Evolutionary conservation across 1,140 invertebrate species (phyloP).

Genomic region (Diachasmimorpha longicaudata): DNA sequence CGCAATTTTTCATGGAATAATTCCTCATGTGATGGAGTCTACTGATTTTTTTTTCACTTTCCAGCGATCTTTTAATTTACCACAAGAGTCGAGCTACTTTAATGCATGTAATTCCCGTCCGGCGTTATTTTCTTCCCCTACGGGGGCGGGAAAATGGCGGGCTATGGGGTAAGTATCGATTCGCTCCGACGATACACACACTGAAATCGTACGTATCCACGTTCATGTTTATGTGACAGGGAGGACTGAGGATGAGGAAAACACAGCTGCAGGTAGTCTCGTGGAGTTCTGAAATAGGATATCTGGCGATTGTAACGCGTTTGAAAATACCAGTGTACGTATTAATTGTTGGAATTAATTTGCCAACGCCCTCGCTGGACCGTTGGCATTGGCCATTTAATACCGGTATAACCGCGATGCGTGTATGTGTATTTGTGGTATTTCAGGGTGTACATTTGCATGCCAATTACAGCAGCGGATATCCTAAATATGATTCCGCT

Average conservation of each 20-base stretch:
- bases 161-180: constrained; percentile 54
- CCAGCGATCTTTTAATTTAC: too few relatives aligned
- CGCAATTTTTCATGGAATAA: too few relatives aligned
- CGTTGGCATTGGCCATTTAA: not conserved
- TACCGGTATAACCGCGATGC: not conserved
- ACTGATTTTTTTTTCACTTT: not conserved
- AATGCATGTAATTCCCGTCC: too few relatives aligned
- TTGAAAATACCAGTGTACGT: constrained; percentile 37
- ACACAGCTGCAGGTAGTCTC: constrained; percentile 1
- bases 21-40: too few relatives aligned
- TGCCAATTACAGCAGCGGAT: not conserved
- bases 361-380: constrained; percentile 26
- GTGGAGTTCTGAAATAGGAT: not conserved
- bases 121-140: not conserved
- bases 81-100: too few relatives aligned
- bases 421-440: not conserved
- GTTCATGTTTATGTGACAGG: not conserved
- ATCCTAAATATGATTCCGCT: constrained; percentile 12
- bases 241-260: not conserved
- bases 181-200: constrained; percentile 32
- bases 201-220: not conserved
- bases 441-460: not conserved
- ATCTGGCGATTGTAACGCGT: not conserved
- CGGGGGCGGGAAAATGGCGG: constrained; percentile 25
- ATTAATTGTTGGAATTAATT: constrained; percentile 53